Conservation (phyloP, 2,113 vertebrate species). For the Stegostoma tigrinum region DNA sequence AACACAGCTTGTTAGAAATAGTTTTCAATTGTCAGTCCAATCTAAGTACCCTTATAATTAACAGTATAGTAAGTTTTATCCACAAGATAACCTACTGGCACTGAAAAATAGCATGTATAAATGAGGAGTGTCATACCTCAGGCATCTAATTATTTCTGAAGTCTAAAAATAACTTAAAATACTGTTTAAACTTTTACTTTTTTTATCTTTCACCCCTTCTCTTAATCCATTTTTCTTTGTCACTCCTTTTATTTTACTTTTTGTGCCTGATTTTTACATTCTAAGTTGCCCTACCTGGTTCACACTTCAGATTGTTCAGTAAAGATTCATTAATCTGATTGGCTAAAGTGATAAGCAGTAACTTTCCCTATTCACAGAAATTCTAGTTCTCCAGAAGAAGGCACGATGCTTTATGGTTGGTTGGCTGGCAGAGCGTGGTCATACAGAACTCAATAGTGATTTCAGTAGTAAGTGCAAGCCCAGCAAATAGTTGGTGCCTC, state of each 20-base stretch:
- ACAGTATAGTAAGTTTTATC: neutral
- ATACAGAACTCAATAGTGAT: neutral
- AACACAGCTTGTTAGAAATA: neutral
- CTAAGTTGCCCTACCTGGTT: neutral
- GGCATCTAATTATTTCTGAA: neutral
- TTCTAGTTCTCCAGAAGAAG: neutral
- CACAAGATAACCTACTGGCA: neutral
- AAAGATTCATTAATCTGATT: neutral
- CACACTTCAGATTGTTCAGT: neutral
- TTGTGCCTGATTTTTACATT: neutral
- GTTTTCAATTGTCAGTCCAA: no score
- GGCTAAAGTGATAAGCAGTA: neutral
- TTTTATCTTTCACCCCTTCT: neutral
- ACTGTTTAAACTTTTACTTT: neutral
- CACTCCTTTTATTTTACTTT: neutral
- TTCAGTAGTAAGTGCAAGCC: neutral
- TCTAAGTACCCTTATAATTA: neutral
- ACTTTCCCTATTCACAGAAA: neutral
- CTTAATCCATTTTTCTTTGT: neutral
- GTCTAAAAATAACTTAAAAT: neutral
- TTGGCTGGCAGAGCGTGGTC: neutral
- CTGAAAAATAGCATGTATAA: neutral
- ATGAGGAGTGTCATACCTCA: neutral
- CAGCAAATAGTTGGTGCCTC: neutral
- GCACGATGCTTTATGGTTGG: neutral